These are phyloP conservation scores for Coelinius sp. DNA, from an alignment of 2,888 invertebrate species.

Conservation along the genomic window DNA sequence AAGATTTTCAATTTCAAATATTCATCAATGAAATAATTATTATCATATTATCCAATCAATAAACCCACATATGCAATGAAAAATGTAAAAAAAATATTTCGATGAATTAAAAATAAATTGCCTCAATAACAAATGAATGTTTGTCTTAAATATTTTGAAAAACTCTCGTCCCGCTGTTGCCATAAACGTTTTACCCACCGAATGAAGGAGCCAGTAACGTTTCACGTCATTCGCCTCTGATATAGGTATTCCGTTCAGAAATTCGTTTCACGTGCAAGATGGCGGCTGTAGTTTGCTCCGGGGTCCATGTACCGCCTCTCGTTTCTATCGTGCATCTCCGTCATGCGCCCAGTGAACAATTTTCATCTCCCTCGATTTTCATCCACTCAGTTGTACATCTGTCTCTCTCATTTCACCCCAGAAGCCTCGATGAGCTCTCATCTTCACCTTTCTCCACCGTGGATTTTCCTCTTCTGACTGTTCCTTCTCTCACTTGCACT, in stretches of 20 bases:
- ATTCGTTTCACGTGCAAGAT: conserved; percentile 69
- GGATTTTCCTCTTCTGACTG: conserved; percentile 5
- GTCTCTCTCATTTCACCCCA: conserved; percentile 10
- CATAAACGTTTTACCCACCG: background rate
- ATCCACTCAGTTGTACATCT: background rate
- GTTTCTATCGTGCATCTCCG: conserved; percentile 43
- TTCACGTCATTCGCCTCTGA: conserved; percentile 18
- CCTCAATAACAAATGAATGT: background rate
- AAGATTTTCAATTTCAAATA: too few relatives aligned
- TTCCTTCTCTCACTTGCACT: conserved; percentile 39
- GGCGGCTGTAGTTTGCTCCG: conserved; percentile 68
- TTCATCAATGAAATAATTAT: background rate
- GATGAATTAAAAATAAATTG: background rate
- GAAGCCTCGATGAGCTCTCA: conserved; percentile 22
- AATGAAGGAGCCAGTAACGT: background rate
- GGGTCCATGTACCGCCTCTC: conserved; percentile 61
- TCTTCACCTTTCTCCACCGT: conserved; percentile 31
- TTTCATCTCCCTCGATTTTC: background rate
- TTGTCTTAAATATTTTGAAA: conserved; percentile 3
- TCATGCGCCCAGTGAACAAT: conserved; percentile 27
- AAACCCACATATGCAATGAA: background rate
- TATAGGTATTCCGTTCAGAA: conserved; percentile 57
- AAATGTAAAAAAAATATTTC: background rate
- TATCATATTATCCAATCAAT: background rate
- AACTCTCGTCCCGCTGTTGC: background rate